Evolutionary conservation across 2,888 invertebrate species (phyloP), one percentile per base, ranked within the genome.

Genomic region (Meghimatium bilineatum): DNA sequence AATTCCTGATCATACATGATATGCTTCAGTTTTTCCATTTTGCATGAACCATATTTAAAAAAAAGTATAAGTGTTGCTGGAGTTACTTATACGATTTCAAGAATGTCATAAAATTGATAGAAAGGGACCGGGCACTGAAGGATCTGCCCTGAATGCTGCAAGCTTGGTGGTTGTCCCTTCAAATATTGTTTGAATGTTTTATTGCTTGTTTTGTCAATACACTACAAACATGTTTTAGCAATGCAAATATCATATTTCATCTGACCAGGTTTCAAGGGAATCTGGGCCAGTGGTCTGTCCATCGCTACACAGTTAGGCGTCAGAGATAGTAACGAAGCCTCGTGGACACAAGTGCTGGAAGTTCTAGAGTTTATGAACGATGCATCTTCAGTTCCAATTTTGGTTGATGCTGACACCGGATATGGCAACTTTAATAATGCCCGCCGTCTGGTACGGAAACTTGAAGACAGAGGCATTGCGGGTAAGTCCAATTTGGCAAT

Each of bases 351-450:
- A 88, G 94, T 94, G 8, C 89, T 94, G 20, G 94, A 94, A 36
- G 92, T 94, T 23, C 85, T 93, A 38, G 94, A 94, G 86, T 94
- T 93, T 87, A 94, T 94, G 94, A 92, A 93, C 52, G 94, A 94
- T 86, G 94, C 93, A 14, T 92, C 93, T 14, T 86, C 89, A n/a
- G 88, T 94, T 56, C 94, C 94, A 0, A 94, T 94, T 77, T 89
- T 94, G 49, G 88, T 94, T n/a, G 94, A 94, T 88, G 94, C 94
- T 26, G 94, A 94, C 87, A 94, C 94, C 12, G 94, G 94, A 17
- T 94, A 93, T 87, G 94, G 94, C 20, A 94, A 94, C 87, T 94
- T 94, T 88, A 94, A 94, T 88, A 94, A 94, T 89, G 94, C 94
- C 5, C 87, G 94, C 26, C 88, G 94, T 82, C 90, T 94, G 36